Evolutionary conservation across 2,113 vertebrate genomes (phyloP), one percentile per base, ranked within the genome.

Genomic region (Embiotoca jacksoni): DNA sequence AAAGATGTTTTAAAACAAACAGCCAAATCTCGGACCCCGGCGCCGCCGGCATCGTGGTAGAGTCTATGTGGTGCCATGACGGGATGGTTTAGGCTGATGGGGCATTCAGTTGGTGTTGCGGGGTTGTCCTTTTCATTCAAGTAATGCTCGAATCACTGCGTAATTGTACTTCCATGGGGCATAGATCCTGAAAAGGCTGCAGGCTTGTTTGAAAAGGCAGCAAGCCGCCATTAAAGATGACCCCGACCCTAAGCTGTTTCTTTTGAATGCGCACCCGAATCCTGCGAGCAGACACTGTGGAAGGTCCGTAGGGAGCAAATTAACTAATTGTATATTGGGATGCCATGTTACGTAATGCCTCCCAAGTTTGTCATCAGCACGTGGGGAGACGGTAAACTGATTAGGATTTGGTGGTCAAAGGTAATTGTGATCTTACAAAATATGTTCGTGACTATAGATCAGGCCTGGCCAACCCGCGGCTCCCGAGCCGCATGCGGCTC

Each of bases 171-270:
- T 41, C 60, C 55, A 47, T 7, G 5, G 55, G 35, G 41, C 6
- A 7, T n/a, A 47, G 13, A 56, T 64, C 71, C 50, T 50, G 33
- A 72, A 81, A 81, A 73, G 54, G 55, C 23, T 60, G 54, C 31
- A 41, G 46, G 78, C 59, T 56, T 13, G 57, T 61, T 61, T 0
- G 49, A 50, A 64, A 23, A 61, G 49, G 50, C 70, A 57, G 65
- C 64, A 39, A 70, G 71, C 66, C 62, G 23, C 37, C 75, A 65
- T 72, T 61, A 77, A 80, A 32, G 72, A 71, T 73, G 75, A 80
- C 75, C 72, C 68, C 52, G 79, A 85, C 82, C 82, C 55, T 3
- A 11, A 60, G 60, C 64, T 71, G 67, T 78, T 72, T 54, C 58
- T 31, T 54, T 66, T 84, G 35, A 83, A 77, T 33, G 16, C 44